Percentiles rank a stretch among this genome's conserved stretches.
These are phyloP conservation scores for Spinus olivaceus DNA, from an alignment of 2,797 vertebrate species.

Conservation along the genomic window DNA sequence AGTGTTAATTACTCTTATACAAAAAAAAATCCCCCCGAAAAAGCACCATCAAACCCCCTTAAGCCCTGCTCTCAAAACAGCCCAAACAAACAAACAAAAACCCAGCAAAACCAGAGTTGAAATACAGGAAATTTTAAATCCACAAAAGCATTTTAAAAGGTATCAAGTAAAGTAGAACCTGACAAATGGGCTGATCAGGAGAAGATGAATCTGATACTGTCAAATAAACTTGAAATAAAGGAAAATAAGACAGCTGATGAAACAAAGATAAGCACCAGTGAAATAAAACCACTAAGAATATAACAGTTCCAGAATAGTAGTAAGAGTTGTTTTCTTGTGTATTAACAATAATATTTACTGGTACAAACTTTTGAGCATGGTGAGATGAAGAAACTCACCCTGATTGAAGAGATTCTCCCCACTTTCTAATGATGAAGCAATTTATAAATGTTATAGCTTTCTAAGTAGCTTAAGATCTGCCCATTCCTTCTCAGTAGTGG, in stretches of 20 bases:
- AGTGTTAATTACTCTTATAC: not conserved
- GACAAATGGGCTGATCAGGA: not conserved
- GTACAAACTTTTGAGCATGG: not conserved
- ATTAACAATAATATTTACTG: not conserved
- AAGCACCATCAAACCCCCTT: too few relatives aligned
- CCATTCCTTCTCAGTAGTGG: not conserved
- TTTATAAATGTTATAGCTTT: not conserved
- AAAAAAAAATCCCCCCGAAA: fast-evolving
- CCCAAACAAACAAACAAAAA: not conserved
- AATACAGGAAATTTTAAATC: not conserved
- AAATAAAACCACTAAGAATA: not conserved
- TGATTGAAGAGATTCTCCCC: not conserved
- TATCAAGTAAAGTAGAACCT: not conserved
- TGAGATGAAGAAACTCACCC: not conserved
- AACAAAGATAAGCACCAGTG: not conserved
- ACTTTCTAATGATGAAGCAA: not conserved
- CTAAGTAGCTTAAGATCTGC: not conserved
- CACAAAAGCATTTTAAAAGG: not conserved
- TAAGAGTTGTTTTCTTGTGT: not conserved
- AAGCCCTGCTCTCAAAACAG: fast-evolving
- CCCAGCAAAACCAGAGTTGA: not conserved
- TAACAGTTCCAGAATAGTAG: not conserved
- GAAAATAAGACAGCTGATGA: not conserved
- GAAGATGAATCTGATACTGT: not conserved
- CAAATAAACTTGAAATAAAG: not conserved